A percentile compares a stretch with the other conserved stretches of the same genome.
Conservation (phyloP, 2,113 vertebrate genomes). For the Micronycteris hirsuta region DNA sequence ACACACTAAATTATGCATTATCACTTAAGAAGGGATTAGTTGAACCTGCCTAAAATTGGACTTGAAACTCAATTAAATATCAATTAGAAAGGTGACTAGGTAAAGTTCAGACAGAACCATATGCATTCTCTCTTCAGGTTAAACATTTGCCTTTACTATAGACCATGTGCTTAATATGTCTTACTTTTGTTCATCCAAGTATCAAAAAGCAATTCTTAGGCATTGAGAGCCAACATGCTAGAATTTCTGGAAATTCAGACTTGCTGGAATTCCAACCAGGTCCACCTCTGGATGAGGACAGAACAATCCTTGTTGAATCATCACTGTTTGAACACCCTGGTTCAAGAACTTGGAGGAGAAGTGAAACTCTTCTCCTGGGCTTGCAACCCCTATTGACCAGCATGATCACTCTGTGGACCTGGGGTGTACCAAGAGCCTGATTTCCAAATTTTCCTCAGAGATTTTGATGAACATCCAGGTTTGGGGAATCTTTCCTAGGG, state of each 20-base stretch:
- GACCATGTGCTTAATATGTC: background rate
- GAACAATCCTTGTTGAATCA: background rate
- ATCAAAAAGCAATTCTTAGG: background rate
- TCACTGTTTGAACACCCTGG: background rate
- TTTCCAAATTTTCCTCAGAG: background rate
- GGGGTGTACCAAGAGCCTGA: background rate
- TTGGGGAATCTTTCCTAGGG: background rate
- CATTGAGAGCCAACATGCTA: background rate
- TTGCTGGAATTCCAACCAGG: background rate
- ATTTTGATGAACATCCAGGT: background rate
- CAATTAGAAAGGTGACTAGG: background rate
- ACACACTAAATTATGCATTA: background rate
- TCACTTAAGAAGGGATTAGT: background rate
- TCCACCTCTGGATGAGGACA: background rate
- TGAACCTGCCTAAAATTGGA: background rate
- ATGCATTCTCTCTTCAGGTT: background rate
- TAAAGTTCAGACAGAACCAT: background rate
- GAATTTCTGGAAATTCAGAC: background rate
- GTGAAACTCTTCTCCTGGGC: background rate
- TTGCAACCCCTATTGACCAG: background rate
- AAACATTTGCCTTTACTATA: background rate
- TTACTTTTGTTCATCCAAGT: background rate
- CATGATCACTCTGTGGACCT: accelerated
- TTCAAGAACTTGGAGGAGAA: background rate
- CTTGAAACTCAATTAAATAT: background rate